phyloP scores from a whole-genome alignment of 2,113 vertebrate species.

The Tachysurus fulvidraco region DNA sequence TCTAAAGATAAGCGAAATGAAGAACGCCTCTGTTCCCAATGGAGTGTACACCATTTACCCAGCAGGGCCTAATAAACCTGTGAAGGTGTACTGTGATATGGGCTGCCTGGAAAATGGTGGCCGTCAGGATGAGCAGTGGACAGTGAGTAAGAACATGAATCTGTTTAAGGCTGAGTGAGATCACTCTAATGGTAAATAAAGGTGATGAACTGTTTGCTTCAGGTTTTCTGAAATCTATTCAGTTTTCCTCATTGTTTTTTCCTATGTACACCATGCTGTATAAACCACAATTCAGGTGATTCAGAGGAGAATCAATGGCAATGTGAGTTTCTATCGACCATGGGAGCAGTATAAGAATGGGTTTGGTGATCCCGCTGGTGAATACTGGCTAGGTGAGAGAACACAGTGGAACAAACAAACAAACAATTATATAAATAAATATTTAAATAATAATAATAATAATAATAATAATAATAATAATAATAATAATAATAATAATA shows the following conservation, averaged over 20 bases:
- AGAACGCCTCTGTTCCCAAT: slow-evolving; percentile 42
- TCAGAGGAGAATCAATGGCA: slow-evolving; percentile 75
- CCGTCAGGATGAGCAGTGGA: slow-evolving; percentile 52
- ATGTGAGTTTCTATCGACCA: slow-evolving; percentile 71
- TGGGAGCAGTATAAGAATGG: slow-evolving; percentile 70
- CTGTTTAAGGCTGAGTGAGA: slow-evolving; percentile 37
- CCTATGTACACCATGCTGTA: background rate
- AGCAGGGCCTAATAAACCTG: slow-evolving; percentile 46
- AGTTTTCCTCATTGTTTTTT: background rate
- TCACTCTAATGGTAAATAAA: background rate
- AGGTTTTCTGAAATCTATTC: background rate
- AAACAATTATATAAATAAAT: no score
- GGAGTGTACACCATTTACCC: slow-evolving; percentile 63
- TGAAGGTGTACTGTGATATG: slow-evolving; percentile 67
- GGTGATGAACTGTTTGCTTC: background rate
- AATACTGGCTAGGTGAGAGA: no score
- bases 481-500: background rate
- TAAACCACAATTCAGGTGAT: slow-evolving; percentile 45
- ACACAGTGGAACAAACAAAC: no score
- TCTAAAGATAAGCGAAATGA: background rate
- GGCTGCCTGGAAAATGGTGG: slow-evolving; percentile 1
- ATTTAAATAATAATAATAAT: background rate
- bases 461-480: background rate
- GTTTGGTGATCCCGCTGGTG: slow-evolving; percentile 44
- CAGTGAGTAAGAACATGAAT: slow-evolving; percentile 45